These are phyloP conservation scores for Adelosebastes latens DNA, from an alignment of 2,797 vertebrate genomes.

Conservation along the genomic window DNA sequence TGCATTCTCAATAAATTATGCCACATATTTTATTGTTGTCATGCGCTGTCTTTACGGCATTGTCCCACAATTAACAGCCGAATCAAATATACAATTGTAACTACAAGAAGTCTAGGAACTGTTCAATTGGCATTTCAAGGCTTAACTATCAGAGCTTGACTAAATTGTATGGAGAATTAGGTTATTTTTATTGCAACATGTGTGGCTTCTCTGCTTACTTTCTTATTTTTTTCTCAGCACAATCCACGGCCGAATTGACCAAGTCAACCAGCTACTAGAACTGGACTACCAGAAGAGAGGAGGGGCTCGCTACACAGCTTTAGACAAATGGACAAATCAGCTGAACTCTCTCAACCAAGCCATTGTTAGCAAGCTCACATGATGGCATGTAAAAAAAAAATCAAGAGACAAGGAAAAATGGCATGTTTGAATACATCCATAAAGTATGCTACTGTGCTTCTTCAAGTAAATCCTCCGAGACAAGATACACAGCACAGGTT, in stretches of 20 bases:
- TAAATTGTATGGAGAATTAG: neutral
- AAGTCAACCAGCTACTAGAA: slow-evolving; percentile 99
- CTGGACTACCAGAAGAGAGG: slow-evolving; percentile 99
- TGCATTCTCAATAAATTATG: neutral
- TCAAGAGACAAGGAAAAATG: slow-evolving; percentile 74
- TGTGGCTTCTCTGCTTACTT: slow-evolving; percentile 22
- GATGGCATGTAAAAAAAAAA: slow-evolving; percentile 83
- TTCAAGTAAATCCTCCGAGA: slow-evolving; percentile 70
- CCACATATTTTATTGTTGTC: neutral
- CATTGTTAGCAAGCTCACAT: slow-evolving; percentile 98
- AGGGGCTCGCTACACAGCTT: slow-evolving; percentile 96
- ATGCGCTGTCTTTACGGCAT: neutral
- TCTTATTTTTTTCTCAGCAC: slow-evolving; percentile 83
- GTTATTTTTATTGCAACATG: neutral
- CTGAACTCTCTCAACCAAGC: slow-evolving; percentile 99
- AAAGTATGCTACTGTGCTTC: slow-evolving; percentile 72
- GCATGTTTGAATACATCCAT: slow-evolving; percentile 79
- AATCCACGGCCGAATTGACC: slow-evolving; percentile 98
- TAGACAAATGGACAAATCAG: slow-evolving; percentile 99
- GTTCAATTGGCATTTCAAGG: neutral
- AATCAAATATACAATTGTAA: neutral
- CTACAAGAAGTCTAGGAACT: neutral
- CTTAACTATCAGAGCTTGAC: neutral
- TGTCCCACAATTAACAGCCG: neutral
- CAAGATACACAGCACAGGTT: slow-evolving; percentile 80